Evolutionary conservation across 1,140 invertebrate genomes (phyloP).

Genomic region (Lepidostoma basale): DNA sequence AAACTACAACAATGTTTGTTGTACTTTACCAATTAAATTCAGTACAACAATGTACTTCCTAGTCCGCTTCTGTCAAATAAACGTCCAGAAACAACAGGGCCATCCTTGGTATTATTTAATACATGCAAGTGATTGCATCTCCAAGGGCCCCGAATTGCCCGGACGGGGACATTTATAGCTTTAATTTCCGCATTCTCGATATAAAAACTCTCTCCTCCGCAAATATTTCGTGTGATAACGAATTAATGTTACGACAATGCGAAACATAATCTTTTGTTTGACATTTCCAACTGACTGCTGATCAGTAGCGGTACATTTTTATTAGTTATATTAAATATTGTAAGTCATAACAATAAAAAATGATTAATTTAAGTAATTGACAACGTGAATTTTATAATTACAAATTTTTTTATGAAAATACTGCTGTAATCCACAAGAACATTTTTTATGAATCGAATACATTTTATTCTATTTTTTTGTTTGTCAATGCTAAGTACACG

Average conservation of each 20-base stretch:
- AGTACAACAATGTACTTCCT: neutral
- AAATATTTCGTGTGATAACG: slow-evolving; percentile 1
- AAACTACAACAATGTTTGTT: neutral
- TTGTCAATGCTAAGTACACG: no score
- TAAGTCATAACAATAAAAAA: neutral
- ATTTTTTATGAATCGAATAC: neutral
- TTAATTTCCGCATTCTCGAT: slow-evolving; percentile 42
- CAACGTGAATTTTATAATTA: neutral
- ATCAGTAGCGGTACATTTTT: neutral
- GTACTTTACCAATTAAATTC: neutral
- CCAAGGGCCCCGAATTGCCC: slow-evolving; percentile 26
- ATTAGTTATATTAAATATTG: neutral
- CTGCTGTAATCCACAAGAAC: neutral
- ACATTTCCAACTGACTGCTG: neutral
- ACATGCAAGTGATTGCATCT: slow-evolving; percentile 30
- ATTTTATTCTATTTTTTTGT: no score
- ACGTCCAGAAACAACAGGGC: neutral
- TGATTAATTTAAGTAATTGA: neutral
- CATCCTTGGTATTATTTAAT: slow-evolving; percentile 10
- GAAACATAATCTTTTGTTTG: slow-evolving; percentile 16
- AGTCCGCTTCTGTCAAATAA: neutral
- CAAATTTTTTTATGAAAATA: neutral
- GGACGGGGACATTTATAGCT: slow-evolving; percentile 35
- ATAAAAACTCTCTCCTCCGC: slow-evolving; percentile 24
- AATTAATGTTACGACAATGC: slow-evolving; percentile 33